Conservation (phyloP, 2,888 invertebrate genomes). For the Synergus umbraculus region DNA sequence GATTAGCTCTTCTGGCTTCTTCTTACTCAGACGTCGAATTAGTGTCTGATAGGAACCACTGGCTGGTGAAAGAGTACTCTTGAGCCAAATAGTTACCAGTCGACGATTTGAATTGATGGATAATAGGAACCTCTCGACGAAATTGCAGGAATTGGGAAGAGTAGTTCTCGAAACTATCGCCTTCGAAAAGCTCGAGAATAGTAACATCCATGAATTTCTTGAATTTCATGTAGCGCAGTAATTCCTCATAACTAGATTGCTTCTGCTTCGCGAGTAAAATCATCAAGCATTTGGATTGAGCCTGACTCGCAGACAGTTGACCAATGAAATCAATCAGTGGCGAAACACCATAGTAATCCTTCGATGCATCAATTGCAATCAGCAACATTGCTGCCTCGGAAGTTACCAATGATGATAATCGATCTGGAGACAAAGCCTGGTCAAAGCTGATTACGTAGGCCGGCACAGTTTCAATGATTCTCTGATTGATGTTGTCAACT, state of each 20-base stretch:
- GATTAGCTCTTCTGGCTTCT: neutral
- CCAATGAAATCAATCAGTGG: slow-evolving; percentile 1
- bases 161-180: neutral
- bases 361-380: neutral
- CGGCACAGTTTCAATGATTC: neutral
- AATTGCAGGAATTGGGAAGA: neutral
- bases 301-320: neutral
- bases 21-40: neutral
- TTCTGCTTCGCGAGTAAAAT: neutral
- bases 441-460: neutral
- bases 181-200: neutral
- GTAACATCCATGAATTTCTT: slow-evolving; percentile 5
- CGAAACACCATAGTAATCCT: slow-evolving; percentile 3
- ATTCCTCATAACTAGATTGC: neutral
- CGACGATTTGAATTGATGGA: neutral
- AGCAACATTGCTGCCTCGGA: neutral
- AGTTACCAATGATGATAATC: slow-evolving; percentile 6
- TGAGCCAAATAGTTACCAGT: slow-evolving; percentile 1
- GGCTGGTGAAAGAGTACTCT: neutral
- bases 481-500: neutral
- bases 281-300: neutral
- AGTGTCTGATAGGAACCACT: neutral
- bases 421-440: neutral
- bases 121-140: neutral
- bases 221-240: neutral